Evolutionary conservation across 2,113 vertebrate species (phyloP).

Genomic region (Dromiciops gliroides): DNA sequence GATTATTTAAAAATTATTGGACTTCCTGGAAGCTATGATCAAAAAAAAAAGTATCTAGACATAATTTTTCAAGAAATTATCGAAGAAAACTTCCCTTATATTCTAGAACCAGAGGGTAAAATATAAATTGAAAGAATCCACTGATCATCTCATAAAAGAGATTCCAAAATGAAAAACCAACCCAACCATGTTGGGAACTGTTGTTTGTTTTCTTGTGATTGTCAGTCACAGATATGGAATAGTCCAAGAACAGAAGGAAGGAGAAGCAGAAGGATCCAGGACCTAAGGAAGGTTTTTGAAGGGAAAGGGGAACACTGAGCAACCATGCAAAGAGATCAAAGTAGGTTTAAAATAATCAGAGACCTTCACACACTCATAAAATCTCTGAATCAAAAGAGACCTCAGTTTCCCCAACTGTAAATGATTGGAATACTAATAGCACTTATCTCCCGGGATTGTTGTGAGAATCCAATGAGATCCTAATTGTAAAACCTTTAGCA

Average conservation of each 20-base stretch:
- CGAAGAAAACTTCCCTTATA: no score
- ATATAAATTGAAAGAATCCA: no score
- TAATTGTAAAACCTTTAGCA: neutral
- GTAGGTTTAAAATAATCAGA: neutral
- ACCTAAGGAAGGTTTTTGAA: neutral
- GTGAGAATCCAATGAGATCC: neutral
- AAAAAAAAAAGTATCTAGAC: no score
- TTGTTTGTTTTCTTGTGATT: neutral
- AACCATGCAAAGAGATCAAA: neutral
- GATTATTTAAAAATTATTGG: no score
- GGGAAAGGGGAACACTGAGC: neutral
- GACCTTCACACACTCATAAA: neutral
- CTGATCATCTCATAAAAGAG: no score
- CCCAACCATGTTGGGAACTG: neutral
- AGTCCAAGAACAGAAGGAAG: neutral
- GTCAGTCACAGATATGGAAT: neutral
- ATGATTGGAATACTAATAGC: neutral
- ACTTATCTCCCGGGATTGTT: neutral
- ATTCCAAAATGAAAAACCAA: no score
- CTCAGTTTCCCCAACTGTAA: neutral
- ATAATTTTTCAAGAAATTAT: no score
- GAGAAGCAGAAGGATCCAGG: neutral
- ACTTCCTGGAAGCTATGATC: no score
- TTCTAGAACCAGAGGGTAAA: no score
- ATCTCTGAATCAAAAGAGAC: neutral